Evolutionary conservation across 2,113 vertebrate genomes (phyloP).

Genomic region (Falco punctatus): DNA sequence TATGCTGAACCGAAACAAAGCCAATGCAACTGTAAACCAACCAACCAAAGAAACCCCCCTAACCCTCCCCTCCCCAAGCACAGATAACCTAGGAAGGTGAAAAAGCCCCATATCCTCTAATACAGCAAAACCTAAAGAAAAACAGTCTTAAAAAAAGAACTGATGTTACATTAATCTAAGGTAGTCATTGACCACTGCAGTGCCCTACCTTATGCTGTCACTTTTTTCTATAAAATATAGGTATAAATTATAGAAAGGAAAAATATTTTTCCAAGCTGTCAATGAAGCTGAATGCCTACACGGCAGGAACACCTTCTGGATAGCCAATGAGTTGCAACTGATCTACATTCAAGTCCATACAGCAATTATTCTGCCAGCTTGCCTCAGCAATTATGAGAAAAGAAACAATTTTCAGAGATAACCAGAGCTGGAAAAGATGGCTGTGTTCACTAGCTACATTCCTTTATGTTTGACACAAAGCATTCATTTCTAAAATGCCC

Average conservation of each 20-base stretch:
- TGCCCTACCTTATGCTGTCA: background rate
- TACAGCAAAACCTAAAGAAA: background rate
- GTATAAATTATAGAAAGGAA: background rate
- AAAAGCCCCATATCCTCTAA: background rate
- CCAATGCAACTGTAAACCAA: background rate
- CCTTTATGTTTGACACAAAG: conserved; percentile 24
- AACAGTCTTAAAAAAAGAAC: background rate
- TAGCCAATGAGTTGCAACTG: background rate
- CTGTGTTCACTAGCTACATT: background rate
- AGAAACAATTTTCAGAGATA: conserved; percentile 45
- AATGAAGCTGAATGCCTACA: background rate
- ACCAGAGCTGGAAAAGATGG: background rate
- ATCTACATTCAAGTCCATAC: conserved; percentile 8
- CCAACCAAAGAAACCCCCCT: background rate
- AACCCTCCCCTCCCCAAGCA: background rate
- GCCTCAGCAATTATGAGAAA: conserved; percentile 23
- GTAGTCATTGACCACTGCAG: background rate
- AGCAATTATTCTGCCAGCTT: conserved; percentile 10
- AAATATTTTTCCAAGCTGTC: conserved; percentile 1
- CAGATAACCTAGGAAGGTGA: background rate
- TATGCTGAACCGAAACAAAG: background rate
- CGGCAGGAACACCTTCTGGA: background rate
- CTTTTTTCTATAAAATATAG: background rate
- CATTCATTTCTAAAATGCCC: conserved; percentile 14
- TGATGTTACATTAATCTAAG: background rate